Base-by-base conservation (phyloP, 1,140 invertebrate species). In the Heliothis subflexa region DNA sequence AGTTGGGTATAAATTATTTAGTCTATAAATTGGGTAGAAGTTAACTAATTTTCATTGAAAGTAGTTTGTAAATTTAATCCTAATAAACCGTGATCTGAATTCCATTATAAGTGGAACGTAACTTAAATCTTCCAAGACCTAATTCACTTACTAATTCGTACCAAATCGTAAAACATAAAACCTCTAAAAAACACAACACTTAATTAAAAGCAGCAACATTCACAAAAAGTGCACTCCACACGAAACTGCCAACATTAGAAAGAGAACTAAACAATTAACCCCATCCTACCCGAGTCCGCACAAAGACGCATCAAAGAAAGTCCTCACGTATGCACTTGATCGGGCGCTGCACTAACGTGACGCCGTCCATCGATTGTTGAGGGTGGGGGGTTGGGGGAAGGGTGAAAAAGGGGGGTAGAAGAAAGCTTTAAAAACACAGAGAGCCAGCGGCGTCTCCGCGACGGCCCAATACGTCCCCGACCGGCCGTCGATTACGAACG, bases 381-480 rank as follows among this genome's bases (percentile, higher is more conserved):
- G 72, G 79, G 73, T 52, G 55, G 57, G 70, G 40, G 59, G 75
- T 49, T 78, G 18, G 82, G 78, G 59, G 72, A n/a, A n/a, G 82
- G 62, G 61, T 10, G 55, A 61, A 7, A 28, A 66, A 78, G 82
- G 84, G 83, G 61, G 3, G 3, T 33, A 78, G 81, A 89, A 90
- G 89, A 90, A 90, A 88, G 90, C 87, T 90, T 90, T 91, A 91
- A 91, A 91, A 91, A 91, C 88, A 91, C 88, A 90, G 84, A 89
- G 85, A 88, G 88, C 85, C 83, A 79, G 82, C 78, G 83, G 78
- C 90, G 90, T 91, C 91, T 91, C 91, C 83, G 80, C 87, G 88
- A 91, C 89, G 87, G 89, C 80, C 89, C 88, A 91, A 91, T 92
- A 89, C 91, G 91, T 91, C 91, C 91, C 91, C 89, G 83, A 89